Evolutionary conservation across 2,797 vertebrate species (phyloP), one percentile per base, ranked within the genome.

Genomic region (Cuculus canorus): DNA sequence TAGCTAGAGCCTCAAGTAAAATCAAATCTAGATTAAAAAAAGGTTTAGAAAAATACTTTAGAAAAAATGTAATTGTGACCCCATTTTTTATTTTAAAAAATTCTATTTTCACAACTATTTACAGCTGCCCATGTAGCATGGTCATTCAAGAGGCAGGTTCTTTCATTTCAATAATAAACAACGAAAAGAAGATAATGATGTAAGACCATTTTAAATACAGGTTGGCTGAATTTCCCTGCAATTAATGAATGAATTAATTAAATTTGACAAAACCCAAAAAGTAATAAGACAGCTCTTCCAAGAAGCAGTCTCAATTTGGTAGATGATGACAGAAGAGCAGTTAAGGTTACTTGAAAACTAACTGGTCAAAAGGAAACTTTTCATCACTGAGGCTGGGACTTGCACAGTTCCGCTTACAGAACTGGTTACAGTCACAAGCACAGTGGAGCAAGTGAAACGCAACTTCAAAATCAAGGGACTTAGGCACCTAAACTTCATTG

Each of bases 201-300:
- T 69, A 82, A 78, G 72, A 81, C 52, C 37, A 21, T 66, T 91
- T 88, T 77, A 90, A 77, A 79, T 59, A 73, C 45, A 93, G 43
- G 56, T 77, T 91, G 80, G 64, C 35, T 79, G 69, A 78, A 59
- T 39, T 27, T 77, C 39, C 69, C 53, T 68, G 61, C 73, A 91
- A 73, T 88, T 94, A 95, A 95, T 92, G 86, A 96, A 88, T 56
- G 17, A 96, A 90, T 83, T 10, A 91, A 94, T 88, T 59, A 92
- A 96, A 92, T 32, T 13, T 93, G 81, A 92, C 68, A 92, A 93
- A 90, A 54, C 1, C 9, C 52, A 70, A 94, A 86, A 88, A 88
- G 5, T 35, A 75, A 63, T 39, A 30, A 33, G 87, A 61, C 39
- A 81, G 61, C 21, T 91, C 71, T 80, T 91, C 88, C 88, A 93